Evolutionary conservation across 2,113 vertebrate genomes (phyloP).

Genomic region (Actenoides lindsayi): DNA sequence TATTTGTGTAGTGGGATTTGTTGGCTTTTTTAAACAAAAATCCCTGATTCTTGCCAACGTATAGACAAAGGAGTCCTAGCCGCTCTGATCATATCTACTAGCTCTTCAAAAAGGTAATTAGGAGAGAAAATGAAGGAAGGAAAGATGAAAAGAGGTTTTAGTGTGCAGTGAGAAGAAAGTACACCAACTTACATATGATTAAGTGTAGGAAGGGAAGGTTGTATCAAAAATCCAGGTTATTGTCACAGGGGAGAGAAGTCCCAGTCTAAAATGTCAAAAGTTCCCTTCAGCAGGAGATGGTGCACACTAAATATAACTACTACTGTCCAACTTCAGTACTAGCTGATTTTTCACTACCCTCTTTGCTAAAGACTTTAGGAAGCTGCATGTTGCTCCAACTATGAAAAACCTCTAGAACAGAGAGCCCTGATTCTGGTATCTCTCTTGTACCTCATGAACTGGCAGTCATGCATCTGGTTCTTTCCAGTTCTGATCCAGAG

Average conservation of each 20-base stretch:
- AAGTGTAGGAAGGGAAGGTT: background rate
- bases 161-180: background rate
- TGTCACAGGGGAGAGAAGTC: background rate
- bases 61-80: background rate
- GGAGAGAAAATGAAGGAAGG: background rate
- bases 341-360: background rate
- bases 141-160: background rate
- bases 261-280: background rate
- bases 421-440: background rate
- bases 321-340: background rate
- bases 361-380: background rate
- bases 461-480: background rate
- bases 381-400: background rate
- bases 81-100: background rate
- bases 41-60: background rate
- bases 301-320: background rate
- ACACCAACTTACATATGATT: background rate
- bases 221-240: background rate
- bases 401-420: background rate
- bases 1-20: fast-evolving
- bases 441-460: background rate
- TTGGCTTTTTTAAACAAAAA: background rate
- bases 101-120: background rate
- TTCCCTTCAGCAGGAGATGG: background rate
- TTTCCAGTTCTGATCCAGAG: constrained; percentile 33